Conservation (phyloP, 1,140 invertebrate genomes). For the Lepidurus apus region DNA sequence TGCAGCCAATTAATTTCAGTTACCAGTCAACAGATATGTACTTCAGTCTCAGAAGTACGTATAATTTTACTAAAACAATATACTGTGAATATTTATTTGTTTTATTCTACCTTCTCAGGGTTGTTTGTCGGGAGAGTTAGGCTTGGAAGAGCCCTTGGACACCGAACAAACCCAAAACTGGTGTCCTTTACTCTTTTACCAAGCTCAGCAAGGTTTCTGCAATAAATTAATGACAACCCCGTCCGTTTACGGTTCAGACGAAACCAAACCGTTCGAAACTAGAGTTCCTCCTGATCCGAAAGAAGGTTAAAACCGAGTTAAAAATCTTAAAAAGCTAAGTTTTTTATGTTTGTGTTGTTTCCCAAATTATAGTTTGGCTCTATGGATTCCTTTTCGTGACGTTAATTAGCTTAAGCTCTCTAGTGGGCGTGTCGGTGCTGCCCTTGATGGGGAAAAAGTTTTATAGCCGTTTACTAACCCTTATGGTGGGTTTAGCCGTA, state of each 20-base stretch:
- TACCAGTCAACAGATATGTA: background rate
- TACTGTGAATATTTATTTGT: background rate
- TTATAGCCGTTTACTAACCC: constrained; percentile 55
- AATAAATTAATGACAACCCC: background rate
- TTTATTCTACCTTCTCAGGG: background rate
- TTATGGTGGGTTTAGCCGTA: constrained; percentile 59
- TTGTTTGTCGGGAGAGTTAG: background rate
- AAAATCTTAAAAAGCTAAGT: background rate
- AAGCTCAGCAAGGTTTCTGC: constrained; percentile 4
- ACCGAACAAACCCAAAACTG: background rate
- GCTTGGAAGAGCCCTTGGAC: background rate
- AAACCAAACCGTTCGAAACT: background rate
- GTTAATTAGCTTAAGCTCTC: constrained; percentile 56
- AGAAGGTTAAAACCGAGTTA: background rate
- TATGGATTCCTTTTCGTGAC: constrained; percentile 58
- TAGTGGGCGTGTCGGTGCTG: constrained; percentile 56
- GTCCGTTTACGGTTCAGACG: background rate
- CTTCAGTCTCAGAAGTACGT: too few relatives aligned
- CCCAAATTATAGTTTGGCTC: constrained; percentile 52
- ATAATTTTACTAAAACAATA: too few relatives aligned
- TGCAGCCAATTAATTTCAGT: background rate
- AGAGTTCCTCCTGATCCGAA: background rate
- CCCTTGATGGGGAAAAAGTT: constrained; percentile 56
- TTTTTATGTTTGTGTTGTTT: constrained; percentile 4
- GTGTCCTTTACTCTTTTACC: background rate